Evolutionary conservation across 2,797 vertebrate species (phyloP).

Genomic region (Halcyon smyrnensis): DNA sequence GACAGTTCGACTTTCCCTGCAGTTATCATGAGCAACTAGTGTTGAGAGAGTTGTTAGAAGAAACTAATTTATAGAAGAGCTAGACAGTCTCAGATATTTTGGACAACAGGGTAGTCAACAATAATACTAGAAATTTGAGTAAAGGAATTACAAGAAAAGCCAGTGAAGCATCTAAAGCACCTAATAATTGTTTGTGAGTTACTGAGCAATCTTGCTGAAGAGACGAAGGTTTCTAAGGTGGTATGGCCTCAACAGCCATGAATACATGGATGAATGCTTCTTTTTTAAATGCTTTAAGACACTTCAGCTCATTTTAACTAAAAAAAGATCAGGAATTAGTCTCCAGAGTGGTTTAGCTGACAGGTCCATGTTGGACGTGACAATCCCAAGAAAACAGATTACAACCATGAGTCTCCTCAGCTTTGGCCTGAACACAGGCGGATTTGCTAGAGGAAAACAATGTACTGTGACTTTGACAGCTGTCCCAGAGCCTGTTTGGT

Average conservation of each 20-base stretch:
- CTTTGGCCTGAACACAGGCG: neutral
- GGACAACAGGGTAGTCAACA: fast-evolving
- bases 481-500: neutral
- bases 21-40: neutral
- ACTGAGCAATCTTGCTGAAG: neutral
- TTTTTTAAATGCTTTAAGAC: neutral
- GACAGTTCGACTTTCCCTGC: neutral
- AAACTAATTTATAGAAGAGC: neutral
- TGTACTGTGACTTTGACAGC: neutral
- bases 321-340: neutral
- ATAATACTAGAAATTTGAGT: neutral
- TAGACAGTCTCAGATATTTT: neutral
- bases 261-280: neutral
- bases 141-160: neutral
- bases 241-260: neutral
- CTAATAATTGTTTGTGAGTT: neutral
- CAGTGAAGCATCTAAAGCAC: neutral
- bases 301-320: neutral
- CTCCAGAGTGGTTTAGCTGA: neutral
- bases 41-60: neutral
- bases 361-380: neutral
- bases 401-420: neutral
- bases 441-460: neutral
- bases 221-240: neutral
- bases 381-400: neutral